Conservation (phyloP, 2,113 vertebrate genomes). For the Podiceps cristatus region DNA sequence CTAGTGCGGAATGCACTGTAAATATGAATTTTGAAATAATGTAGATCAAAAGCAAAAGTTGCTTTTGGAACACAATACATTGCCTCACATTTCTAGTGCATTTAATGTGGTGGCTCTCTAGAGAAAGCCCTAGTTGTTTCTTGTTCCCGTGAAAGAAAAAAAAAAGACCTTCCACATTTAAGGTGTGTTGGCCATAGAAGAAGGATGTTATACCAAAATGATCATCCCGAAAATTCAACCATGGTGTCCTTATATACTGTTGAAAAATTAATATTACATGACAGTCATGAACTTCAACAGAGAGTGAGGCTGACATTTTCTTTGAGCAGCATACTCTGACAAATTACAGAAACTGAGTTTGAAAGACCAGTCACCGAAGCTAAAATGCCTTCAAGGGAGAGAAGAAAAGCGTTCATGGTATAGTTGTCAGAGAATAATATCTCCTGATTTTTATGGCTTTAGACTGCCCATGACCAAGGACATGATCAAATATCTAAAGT, state of each 20-base stretch:
- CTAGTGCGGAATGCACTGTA: not conserved
- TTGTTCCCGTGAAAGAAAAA: not conserved
- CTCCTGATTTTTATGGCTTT: constrained; percentile 5
- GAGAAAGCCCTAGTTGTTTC: not conserved
- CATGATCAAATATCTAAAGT: not conserved
- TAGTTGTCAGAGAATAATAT: not conserved
- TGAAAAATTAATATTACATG: constrained; percentile 45
- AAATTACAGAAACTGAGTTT: constrained; percentile 36
- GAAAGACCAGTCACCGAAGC: not conserved
- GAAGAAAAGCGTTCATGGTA: not conserved
- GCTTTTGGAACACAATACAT: not conserved
- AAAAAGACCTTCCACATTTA: not conserved
- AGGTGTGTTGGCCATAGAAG: not conserved
- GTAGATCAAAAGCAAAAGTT: not conserved
- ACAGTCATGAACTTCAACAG: constrained; percentile 29
- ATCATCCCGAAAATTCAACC: not conserved
- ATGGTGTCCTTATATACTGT: not conserved
- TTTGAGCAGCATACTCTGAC: constrained; percentile 22
- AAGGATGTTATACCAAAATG: not conserved
- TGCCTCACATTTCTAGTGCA: not conserved
- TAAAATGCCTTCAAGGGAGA: constrained; percentile 35
- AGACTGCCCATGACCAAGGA: not conserved
- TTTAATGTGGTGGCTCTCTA: not conserved
- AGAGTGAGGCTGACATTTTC: constrained; percentile 16
- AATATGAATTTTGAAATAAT: not conserved